A percentile compares a stretch with the other conserved stretches of the same genome.
These are phyloP conservation scores for Tachina fera DNA, from an alignment of 2,888 invertebrate genomes.

Conservation along the genomic window DNA sequence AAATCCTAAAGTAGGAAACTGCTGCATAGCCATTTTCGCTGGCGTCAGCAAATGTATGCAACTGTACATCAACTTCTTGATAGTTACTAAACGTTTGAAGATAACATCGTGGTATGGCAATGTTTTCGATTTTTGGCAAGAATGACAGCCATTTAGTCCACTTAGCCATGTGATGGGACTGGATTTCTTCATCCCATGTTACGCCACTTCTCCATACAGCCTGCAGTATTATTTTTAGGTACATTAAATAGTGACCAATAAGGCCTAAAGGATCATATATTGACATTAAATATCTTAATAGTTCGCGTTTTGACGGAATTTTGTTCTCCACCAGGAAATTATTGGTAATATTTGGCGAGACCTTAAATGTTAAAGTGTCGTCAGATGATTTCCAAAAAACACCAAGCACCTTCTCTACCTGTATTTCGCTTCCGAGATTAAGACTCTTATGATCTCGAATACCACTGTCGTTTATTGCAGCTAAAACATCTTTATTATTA, in stretches of 20 bases:
- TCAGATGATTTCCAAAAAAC: slow-evolving; percentile 58
- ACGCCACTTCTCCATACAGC: slow-evolving; percentile 38
- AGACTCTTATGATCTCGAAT: too few relatives aligned
- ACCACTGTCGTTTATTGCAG: too few relatives aligned
- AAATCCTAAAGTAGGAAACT: slow-evolving; percentile 34
- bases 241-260: slow-evolving; percentile 42
- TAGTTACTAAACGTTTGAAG: slow-evolving; percentile 31
- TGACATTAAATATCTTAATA: too few relatives aligned
- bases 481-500: too few relatives aligned
- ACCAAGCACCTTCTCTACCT: slow-evolving; percentile 49
- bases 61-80: slow-evolving; percentile 13
- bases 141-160: slow-evolving; percentile 48
- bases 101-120: slow-evolving; percentile 38
- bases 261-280: slow-evolving; percentile 54
- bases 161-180: slow-evolving; percentile 27
- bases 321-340: slow-evolving; percentile 29
- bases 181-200: slow-evolving; percentile 40
- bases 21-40: slow-evolving; percentile 44
- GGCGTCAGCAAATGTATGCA: slow-evolving; percentile 47
- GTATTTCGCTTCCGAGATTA: too few relatives aligned
- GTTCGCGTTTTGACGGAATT: slow-evolving; percentile 61
- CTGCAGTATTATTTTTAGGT: slow-evolving; percentile 42
- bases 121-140: slow-evolving; percentile 40
- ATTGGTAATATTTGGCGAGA: slow-evolving; percentile 23
- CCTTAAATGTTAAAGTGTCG: slow-evolving; percentile 46